These are phyloP conservation scores for Pseudomyrmex pallidus DNA, from an alignment of 1,140 invertebrate genomes.

Conservation along the genomic window DNA sequence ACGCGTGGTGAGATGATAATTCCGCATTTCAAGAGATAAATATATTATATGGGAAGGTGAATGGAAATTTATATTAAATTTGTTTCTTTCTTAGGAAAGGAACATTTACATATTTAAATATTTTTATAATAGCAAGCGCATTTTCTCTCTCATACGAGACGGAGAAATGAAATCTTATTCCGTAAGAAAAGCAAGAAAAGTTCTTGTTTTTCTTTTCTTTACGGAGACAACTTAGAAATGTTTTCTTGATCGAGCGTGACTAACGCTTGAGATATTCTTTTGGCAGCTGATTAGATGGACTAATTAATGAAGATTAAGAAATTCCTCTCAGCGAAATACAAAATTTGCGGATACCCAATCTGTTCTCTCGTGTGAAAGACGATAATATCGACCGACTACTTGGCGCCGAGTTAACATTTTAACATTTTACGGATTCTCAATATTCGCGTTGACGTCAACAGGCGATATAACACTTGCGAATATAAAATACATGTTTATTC, in stretches of 20 bases:
- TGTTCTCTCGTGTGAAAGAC: conserved; percentile 17
- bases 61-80: conserved; percentile 1
- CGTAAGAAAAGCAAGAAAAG: not conserved
- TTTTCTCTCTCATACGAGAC: not conserved
- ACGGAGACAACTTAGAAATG: not conserved
- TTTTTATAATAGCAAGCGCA: conserved; percentile 3
- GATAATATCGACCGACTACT: conserved; percentile 59
- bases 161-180: not conserved
- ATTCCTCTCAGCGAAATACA: conserved; percentile 28
- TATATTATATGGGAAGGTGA: not conserved
- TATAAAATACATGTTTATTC: conserved; percentile 73
- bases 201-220: not conserved
- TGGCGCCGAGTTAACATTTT: conserved; percentile 75
- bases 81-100: not conserved
- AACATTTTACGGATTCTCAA: conserved; percentile 42
- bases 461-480: conserved; percentile 38
- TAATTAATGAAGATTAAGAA: not conserved
- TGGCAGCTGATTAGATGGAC: not conserved
- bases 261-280: not conserved
- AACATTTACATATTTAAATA: not conserved
- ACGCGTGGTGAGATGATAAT: not conserved
- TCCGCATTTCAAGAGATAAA: not conserved
- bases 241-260: not conserved
- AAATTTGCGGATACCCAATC: conserved; percentile 49
- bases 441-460: conserved; percentile 65